These are phyloP conservation scores for Kryphioiulus occultus DNA, from an alignment of 2,888 invertebrate species.

Conservation along the genomic window DNA sequence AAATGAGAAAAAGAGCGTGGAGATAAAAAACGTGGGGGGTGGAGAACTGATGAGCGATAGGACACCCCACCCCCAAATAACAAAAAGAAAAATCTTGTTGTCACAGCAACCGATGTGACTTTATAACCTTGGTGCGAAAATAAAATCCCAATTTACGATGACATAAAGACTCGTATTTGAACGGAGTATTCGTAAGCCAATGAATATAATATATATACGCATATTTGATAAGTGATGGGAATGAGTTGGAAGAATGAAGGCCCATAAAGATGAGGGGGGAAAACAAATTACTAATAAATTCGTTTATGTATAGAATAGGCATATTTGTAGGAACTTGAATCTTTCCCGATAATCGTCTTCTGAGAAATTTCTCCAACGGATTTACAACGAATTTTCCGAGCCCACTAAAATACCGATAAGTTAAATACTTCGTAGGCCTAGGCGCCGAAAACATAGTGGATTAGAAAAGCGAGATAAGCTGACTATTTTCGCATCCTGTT, in stretches of 20 bases:
- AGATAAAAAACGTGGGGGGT: neutral
- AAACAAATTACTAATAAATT: slow-evolving; percentile 4
- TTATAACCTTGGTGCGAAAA: slow-evolving; percentile 35
- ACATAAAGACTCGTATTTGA: slow-evolving; percentile 25
- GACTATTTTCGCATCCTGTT: neutral
- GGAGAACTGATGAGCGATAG: neutral
- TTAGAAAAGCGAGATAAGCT: neutral
- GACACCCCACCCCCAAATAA: neutral
- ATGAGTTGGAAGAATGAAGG: neutral
- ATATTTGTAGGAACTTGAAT: neutral
- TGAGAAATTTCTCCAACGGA: neutral
- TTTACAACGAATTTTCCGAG: neutral
- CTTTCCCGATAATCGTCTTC: neutral
- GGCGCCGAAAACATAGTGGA: too few species aligned
- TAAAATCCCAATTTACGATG: slow-evolving; percentile 17
- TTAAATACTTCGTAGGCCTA: neutral
- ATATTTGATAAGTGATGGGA: slow-evolving; percentile 27
- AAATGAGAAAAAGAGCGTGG: slow-evolving; percentile 28
- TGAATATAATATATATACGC: neutral
- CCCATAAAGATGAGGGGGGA: neutral
- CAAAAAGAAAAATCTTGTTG: neutral
- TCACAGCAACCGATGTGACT: slow-evolving; percentile 35
- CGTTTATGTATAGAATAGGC: neutral
- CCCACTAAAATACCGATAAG: neutral
- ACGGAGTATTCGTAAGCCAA: neutral